Percentiles rank a stretch among this genome's conserved stretches.
These are phyloP conservation scores for Drosophila virilis DNA, from an alignment of 1,140 invertebrate genomes.

Conservation along the genomic window DNA sequence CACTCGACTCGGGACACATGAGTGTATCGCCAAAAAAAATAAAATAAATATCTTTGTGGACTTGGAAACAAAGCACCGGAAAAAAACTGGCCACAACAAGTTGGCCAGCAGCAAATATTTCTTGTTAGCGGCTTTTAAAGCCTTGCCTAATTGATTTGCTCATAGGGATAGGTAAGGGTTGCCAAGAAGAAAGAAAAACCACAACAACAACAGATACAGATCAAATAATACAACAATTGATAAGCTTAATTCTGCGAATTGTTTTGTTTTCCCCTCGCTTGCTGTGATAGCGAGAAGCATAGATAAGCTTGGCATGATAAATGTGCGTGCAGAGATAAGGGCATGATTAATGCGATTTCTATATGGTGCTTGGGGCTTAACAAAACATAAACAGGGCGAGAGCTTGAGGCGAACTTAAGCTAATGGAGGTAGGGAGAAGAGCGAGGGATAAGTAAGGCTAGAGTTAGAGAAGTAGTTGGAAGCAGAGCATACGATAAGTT, in stretches of 20 bases:
- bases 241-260: slow-evolving; percentile 13
- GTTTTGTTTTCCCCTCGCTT: neutral
- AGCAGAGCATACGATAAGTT: too few relatives aligned
- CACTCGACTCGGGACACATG: slow-evolving; percentile 48
- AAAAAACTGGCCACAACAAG: neutral
- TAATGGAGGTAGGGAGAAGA: too few relatives aligned
- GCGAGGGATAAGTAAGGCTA: too few relatives aligned
- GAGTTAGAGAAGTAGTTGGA: too few relatives aligned
- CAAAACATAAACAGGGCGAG: neutral
- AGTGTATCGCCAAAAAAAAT: slow-evolving; percentile 2
- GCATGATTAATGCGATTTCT: slow-evolving; percentile 28
- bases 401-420: neutral
- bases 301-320: slow-evolving; percentile 30
- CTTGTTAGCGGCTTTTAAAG: slow-evolving; percentile 9
- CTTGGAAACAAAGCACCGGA: slow-evolving; percentile 18
- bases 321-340: slow-evolving; percentile 11
- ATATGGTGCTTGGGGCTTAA: neutral
- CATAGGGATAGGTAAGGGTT: slow-evolving; percentile 44
- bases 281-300: neutral
- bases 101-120: neutral
- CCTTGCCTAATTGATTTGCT: slow-evolving; percentile 16
- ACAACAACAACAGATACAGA: neutral
- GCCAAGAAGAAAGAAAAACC: too few relatives aligned
- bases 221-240: neutral
- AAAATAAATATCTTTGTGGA: neutral